phyloP scores from a whole-genome alignment of 2,797 vertebrate genomes.

The Microcaecilia unicolor region DNA sequence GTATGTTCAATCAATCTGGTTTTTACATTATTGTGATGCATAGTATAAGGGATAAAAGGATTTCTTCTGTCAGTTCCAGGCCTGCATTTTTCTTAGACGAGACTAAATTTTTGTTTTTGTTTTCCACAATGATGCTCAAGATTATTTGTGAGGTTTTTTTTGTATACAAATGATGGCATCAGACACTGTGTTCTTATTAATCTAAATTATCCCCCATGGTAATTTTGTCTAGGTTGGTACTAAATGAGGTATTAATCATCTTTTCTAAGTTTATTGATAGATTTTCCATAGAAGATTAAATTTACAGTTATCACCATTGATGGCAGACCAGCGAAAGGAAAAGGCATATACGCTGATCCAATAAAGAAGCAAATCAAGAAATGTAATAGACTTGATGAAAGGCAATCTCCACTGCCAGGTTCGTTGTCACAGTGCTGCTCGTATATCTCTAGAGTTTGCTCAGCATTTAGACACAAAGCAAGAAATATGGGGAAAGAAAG shows the following conservation, averaged over 20 bases:
- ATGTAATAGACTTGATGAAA: constrained; percentile 38
- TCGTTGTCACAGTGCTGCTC: no score
- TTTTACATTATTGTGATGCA: no score
- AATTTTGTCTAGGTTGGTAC: constrained; percentile 55
- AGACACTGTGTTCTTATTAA: constrained; percentile 46
- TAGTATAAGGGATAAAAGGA: no score
- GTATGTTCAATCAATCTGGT: no score
- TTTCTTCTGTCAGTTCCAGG: no score
- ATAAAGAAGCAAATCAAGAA: constrained; percentile 41
- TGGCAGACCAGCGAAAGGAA: constrained; percentile 54
- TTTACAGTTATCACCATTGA: constrained; percentile 53
- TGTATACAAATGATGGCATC: constrained; percentile 24
- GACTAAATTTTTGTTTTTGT: no score
- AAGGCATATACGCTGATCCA: constrained; percentile 25
- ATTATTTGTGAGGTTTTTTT: neutral
- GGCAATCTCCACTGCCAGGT: constrained; percentile 1
- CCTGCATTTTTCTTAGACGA: no score
- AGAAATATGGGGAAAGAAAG: no score
- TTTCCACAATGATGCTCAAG: no score
- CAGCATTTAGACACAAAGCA: neutral
- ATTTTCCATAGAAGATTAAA: constrained; percentile 50
- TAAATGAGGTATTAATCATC: constrained; percentile 52
- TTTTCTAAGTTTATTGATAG: constrained; percentile 55
- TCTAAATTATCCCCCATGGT: constrained; percentile 49
- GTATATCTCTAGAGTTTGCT: neutral